Evolutionary conservation across 1,140 invertebrate species (phyloP), one percentile per base, ranked within the genome.

Genomic region (Drosophila persimilis): DNA sequence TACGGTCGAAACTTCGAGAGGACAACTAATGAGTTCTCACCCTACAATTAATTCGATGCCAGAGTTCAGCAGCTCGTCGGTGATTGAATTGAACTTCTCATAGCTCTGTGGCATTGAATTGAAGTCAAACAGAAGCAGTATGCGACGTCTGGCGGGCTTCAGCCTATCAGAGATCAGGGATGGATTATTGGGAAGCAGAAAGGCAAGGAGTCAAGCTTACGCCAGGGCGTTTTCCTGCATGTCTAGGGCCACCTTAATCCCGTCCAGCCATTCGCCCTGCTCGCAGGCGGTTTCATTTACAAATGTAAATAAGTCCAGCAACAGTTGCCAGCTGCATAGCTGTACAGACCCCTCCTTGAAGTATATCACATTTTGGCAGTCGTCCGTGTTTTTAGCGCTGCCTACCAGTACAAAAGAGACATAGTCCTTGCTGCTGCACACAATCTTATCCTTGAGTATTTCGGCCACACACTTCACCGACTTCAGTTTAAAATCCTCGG

Each of bases 391-490:
- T 0, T 53, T 0, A 4, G 31, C 67, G 0, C 60, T 52, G 2
- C 90, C 90, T n/a, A 91, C 77, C 7, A 91, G 60, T 1, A 90
- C 80, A 67, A 91, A 90, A 1, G 89, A 79, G 3, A 90, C 60
- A n/a, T 64, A 57, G 47, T 91, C 90, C 47, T 90, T 90, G 22
- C 64, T 90, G 35, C 55, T 75, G 26, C 77, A 48, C 11, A 89
- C 88, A 41, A 91, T 90, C 90, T 90, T 90, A 13, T 81, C 81
- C 52, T 90, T 90, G 0, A 90, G 11, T 39, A 90, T 80, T 51
- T 90, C 86, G 0, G 80, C 45, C 7, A 54, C 78, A 47, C 72
- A 74, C 56, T 90, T 90, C 1, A 81, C 66, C 0, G 86, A 53
- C 52, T 83, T 90, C 7, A 86, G 46, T 62, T 83, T 86, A 7